Conservation (phyloP, 2,888 invertebrate genomes). For the Orthosia incerta region DNA sequence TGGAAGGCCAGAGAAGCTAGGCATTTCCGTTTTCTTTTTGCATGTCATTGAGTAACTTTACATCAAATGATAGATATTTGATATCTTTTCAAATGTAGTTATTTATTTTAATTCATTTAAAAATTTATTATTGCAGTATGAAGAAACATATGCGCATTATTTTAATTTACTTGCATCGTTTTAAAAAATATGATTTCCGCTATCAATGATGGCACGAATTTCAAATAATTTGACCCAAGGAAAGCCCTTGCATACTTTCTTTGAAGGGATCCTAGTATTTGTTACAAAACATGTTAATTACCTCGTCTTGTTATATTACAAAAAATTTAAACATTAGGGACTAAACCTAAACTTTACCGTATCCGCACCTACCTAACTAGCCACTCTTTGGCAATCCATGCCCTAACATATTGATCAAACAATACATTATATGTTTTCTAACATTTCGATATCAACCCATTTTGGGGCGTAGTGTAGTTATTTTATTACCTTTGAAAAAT, state of each 20-base stretch:
- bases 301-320: neutral
- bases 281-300: neutral
- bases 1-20: conserved; percentile 6
- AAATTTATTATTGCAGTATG: rapidly evolving
- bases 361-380: neutral
- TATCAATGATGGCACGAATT: conserved; percentile 12
- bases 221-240: conserved; percentile 6
- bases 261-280: neutral
- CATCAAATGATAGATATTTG: neutral
- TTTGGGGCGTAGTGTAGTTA: conserved; percentile 7
- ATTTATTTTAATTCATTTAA: neutral
- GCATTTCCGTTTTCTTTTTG: conserved; percentile 45
- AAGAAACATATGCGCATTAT: neutral
- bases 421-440: conserved; percentile 4
- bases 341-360: neutral
- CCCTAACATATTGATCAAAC: conserved; percentile 46
- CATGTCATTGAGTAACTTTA: neutral
- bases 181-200: neutral
- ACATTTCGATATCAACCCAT: neutral
- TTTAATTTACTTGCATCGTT: neutral
- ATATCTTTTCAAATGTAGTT: too few relatives aligned
- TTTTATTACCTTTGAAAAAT: conserved; percentile 66
- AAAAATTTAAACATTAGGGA: neutral
- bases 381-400: neutral
- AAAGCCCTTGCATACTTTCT: neutral